Evolutionary conservation across 2,888 invertebrate genomes (phyloP), one percentile per base, ranked within the genome.

Genomic region (Anoncus sp.): DNA sequence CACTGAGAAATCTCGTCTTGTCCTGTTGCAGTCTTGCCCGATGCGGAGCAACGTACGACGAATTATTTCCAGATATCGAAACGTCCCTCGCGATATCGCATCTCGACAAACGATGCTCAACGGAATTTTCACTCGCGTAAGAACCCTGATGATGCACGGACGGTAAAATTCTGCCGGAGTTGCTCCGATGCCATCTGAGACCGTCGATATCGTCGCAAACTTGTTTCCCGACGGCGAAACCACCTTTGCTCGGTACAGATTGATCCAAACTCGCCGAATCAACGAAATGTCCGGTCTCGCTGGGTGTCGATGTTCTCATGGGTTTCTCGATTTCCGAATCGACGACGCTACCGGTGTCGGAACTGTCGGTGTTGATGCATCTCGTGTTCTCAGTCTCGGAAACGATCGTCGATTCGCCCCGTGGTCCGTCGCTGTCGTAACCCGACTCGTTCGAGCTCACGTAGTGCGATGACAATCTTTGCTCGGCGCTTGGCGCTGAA

Each of bases 391-490:
- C 90, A 77, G 87, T 87, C 73, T 90, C 90, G 12, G 87, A 87
- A 7, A 85, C 85, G 0, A 88, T 86, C 1, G 88, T 87, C 0
- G 87, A 87, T 5, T 88, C 90, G 60, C 88, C 89, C 4, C 90
- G 88, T 0, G 90, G 93, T 65, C 96, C 95, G 88, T 96, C 96
- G 90, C 96, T 96, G 87, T 96, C 96, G 89, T 96, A 96, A 49
- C 96, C 96, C 60, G 96, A 96, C 91, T 96, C 96, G 90, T 96
- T 96, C 55, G 96, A 96, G 91, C 96, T 96, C 62, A 96, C 94
- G 90, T 96, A 96, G 91, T 95, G 91, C n/a, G 90, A 90, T 2
- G 91, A 90, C 22, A 91, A 72, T 77, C 90, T 86, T 75, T 95
- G 87, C 69, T 91, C 91, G 16, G 89, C 84, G 55, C 86, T 87